Base-by-base conservation (phyloP, 2,888 invertebrate species). In the Aelia acuminata region DNA sequence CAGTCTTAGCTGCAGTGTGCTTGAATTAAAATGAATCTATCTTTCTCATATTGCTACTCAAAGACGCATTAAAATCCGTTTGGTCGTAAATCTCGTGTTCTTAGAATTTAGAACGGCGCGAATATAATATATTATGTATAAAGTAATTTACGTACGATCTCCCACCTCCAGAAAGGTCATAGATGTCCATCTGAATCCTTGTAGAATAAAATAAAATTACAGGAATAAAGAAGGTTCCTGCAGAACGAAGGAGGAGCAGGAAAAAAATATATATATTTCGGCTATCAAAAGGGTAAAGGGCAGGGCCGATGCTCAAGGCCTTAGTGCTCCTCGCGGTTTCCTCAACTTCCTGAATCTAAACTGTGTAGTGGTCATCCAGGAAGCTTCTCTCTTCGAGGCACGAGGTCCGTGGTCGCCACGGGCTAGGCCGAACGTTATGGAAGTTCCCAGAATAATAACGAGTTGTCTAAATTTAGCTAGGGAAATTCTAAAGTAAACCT, bases 201-300 rank as follows among this genome's bases (percentile, higher is more conserved):
- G 43, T 43, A 80, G n/a, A 43, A 80, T 22, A 80, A 80, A 70
- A 70, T 35, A 70, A 70, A n/a, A 80, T 80, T 80, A 39, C 13
- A 80, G 2, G 80, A 47, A 80, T 11, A 47, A 80, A 47, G 43
- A 75, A 75, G 20, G 75, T 57, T 57, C 13, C 26, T 7, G 26
- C 11, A 57, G 57, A 70, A 70, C 80, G 43, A 43, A 80, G 43
- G 80, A 80, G 80, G 80, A 80, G 80, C 43, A 43, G 39, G 80
- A 80, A 80, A 80, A 80, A 80, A 80, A 70, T n/a, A n/a, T n/a
- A n/a, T n/a, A n/a, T n/a, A 70, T 75, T 39, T 8, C 22, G 43
- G 22, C 43, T 43, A 80, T 43, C 80, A 80, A 80, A 80, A 80
- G 80, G 80, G 80, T 43, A 80, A 80, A 80, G 80, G 80, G 80